Evolutionary conservation across 2,113 vertebrate genomes (phyloP).

Genomic region (Saguinus imperator): DNA sequence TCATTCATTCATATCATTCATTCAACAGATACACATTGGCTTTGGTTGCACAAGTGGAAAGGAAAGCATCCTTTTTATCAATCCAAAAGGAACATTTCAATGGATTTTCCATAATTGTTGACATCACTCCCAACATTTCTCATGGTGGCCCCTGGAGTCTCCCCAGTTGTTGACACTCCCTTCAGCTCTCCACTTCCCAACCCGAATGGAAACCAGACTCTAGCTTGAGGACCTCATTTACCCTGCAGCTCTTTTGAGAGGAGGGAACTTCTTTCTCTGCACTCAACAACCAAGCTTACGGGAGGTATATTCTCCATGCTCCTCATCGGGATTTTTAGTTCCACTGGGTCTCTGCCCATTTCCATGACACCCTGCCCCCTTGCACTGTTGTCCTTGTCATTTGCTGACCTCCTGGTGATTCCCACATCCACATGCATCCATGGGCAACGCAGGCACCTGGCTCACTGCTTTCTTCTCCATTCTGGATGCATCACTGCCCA

Average conservation of each 20-base stretch:
- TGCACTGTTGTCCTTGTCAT: background rate
- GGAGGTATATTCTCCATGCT: background rate
- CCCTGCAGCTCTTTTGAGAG: background rate
- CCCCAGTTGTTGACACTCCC: background rate
- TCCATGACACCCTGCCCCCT: background rate
- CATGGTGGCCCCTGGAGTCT: fast-evolving
- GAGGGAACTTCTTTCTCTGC: background rate
- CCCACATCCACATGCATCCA: background rate
- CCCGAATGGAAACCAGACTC: background rate
- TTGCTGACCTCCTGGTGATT: background rate
- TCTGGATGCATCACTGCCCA: background rate
- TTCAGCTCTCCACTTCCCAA: background rate
- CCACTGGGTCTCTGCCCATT: background rate
- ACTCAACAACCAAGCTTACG: background rate
- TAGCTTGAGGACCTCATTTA: background rate
- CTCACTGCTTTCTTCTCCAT: background rate
- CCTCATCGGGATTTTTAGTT: background rate
- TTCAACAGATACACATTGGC: background rate
- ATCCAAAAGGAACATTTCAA: background rate
- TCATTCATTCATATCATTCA: background rate
- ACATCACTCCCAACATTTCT: background rate
- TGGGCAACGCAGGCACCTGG: background rate
- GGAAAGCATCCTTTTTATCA: background rate
- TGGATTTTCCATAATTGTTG: background rate
- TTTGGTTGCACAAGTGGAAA: background rate